Base-by-base conservation (phyloP, 2,797 vertebrate species). In the Coracias cyanogaster region DNA sequence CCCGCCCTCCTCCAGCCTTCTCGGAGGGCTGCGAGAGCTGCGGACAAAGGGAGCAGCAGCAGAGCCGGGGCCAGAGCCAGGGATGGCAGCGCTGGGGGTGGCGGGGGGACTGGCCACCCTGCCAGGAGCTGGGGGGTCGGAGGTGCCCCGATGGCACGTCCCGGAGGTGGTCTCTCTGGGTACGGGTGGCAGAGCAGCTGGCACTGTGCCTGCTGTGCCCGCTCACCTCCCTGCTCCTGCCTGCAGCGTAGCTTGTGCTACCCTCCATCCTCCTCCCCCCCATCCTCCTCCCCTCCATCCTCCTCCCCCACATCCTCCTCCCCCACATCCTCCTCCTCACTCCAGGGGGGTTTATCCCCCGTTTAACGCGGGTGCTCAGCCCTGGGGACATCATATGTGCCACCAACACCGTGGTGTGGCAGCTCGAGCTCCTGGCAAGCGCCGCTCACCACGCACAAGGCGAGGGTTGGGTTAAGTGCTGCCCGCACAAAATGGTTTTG, bases 351-450 rank as follows among this genome's bases (percentile, higher is more conserved):
- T 39, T 80, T 20, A 57, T 8, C 37, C 35, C 18, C 16, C 3
- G 0, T 39, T 80, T 55, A 55, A 43, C 24, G 22, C 0, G 0
- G 25, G 4, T 45, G 16, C 18, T 57, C 60, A 82, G 52, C 8
- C 33, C 29, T 7, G 2, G 9, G 35, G 17, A 15, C 69, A 7
- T 61, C 0, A 0, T 8, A 0, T 0, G 1, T 87, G 70, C 48
- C 52, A 62, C 61, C 70, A 66, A 7, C 14, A 18, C 2, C 0
- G 0, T 43, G 41, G 0, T 43, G 41, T 45, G 66, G 48, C 70
- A 71, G 46, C 5, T 55, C 0, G 7, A 73, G 65, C 39, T 73
- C 19, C 57, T 11, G 43, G 35, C 18, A 21, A 2, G 21, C 3
- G 6, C 54, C 6, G 1, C 67, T 62, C 4, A 5, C 66, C 20